A percentile compares a stretch with the other conserved stretches of the same genome.
Evolutionary conservation across 2,113 vertebrate genomes (phyloP).

Genomic region (Hiodon alosoides): DNA sequence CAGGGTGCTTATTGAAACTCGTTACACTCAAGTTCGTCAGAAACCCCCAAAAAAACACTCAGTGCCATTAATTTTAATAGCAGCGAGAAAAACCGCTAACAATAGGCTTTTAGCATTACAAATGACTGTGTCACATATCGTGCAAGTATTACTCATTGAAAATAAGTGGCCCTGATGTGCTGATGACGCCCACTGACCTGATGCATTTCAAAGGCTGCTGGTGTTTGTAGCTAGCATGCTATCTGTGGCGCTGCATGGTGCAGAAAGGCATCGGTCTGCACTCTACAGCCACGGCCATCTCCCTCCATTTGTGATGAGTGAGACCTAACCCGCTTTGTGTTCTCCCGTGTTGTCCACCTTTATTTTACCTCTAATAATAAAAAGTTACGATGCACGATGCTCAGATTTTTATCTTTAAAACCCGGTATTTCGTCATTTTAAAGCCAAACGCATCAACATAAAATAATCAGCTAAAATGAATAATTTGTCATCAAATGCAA

Average conservation of each 20-base stretch:
- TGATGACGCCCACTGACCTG: not conserved
- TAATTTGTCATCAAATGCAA: not conserved
- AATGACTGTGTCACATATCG: not conserved
- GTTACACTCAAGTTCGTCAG: slow-evolving; percentile 25
- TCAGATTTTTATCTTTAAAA: not conserved
- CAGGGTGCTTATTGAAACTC: slow-evolving; percentile 24
- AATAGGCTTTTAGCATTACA: not conserved
- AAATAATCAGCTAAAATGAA: not conserved
- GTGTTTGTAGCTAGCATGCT: not conserved
- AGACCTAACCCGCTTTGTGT: no score
- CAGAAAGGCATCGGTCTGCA: not conserved
- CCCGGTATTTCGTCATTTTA: no score
- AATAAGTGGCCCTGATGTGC: not conserved
- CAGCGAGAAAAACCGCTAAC: not conserved
- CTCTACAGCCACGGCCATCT: not conserved
- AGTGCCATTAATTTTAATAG: not conserved
- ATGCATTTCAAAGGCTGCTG: not conserved
- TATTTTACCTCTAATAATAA: no score
- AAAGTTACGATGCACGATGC: no score
- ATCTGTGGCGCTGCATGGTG: not conserved
- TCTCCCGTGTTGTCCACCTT: no score
- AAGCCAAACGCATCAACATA: no score
- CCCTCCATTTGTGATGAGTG: not conserved
- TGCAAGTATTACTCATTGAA: not conserved
- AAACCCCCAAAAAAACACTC: not conserved